Base-by-base conservation (phyloP, 2,797 vertebrate genomes). In the Allobates femoralis region DNA sequence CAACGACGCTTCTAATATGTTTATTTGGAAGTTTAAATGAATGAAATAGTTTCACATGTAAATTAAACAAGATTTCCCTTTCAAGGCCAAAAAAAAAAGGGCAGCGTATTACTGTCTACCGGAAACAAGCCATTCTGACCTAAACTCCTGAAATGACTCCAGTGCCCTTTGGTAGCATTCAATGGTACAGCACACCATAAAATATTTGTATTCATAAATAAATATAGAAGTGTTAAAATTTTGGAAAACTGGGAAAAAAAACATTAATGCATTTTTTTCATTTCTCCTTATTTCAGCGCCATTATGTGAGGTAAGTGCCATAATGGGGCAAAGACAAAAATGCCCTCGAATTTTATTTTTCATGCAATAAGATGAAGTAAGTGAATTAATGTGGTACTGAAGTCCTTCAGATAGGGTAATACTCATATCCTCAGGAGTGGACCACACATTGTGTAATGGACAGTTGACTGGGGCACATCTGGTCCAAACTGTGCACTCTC, bases 61-160 rank as follows among this genome's bases (percentile, higher is more conserved):
- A 85, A n/a, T 28, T 67, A 78, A 78, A 41, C 6, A 64, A 67
- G 51, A 56, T 18, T 46, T 56, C 58, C 23, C 60, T 64, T n/a
- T 69, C 50, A 66, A 21, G 12, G 46, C n/a, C 19, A 34, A 34
- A 53, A 56, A 26, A 66, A 23, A 69, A 32, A 78, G 26, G 23
- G 46, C 32, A 28, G 28, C 11, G 28, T n/a, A 41, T 79, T 41
- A 58, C 77, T 79, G 56, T 21, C 37, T 56, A 34, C 34, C 53
- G 55, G 37, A 18, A 75, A 77, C 71, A 58, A 26, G 71, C 2
- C 3, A 15, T 19, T 69, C 32, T 18, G 71, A 50, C 71, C 41
- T 14, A 5, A n/a, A 26, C 26, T n/a, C 41, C 71, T 74, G 1
- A 26, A 26, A 73, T 46, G 41, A 50, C 71, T 50, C 64, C 15